Percentiles rank a stretch among this genome's conserved stretches.
These are phyloP conservation scores for Apoda limacodes DNA, from an alignment of 2,888 invertebrate species.

Conservation along the genomic window DNA sequence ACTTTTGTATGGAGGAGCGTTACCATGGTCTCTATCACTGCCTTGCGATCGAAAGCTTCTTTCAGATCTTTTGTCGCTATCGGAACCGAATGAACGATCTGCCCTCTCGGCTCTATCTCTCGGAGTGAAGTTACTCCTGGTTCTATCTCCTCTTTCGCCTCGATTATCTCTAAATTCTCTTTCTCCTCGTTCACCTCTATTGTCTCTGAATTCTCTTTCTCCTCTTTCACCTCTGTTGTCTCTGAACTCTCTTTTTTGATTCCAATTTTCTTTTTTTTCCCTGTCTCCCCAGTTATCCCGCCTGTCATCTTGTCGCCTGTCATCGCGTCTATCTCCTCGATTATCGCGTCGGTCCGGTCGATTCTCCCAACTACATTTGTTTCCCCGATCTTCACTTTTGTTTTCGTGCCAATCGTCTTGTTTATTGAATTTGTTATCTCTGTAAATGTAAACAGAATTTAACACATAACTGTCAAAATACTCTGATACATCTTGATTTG, in stretches of 20 bases:
- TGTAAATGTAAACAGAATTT: constrained; percentile 18
- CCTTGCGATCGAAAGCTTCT: constrained; percentile 37
- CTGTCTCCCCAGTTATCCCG: constrained; percentile 26
- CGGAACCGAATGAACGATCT: constrained; percentile 39
- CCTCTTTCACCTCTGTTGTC: constrained; percentile 22
- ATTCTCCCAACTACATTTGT: constrained; percentile 22
- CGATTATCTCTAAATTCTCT: constrained; percentile 21
- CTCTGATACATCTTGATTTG: constrained; percentile 8
- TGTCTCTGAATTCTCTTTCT: constrained; percentile 23
- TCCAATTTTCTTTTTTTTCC: constrained; percentile 29
- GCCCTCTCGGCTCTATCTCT: constrained; percentile 40
- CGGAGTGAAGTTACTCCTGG: constrained; percentile 43
- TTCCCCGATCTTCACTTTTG: constrained; percentile 31
- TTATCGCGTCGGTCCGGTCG: constrained; percentile 27
- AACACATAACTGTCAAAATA: constrained; percentile 7
- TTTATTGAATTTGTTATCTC: constrained; percentile 31
- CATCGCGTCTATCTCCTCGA: constrained; percentile 29
- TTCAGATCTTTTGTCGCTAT: constrained; percentile 39
- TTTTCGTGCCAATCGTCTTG: constrained; percentile 36
- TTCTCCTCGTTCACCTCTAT: constrained; percentile 22
- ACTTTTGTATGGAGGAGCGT: constrained; percentile 38
- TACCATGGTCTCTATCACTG: constrained; percentile 26
- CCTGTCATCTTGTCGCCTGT: constrained; percentile 26
- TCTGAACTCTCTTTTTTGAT: constrained; percentile 28
- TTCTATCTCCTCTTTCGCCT: constrained; percentile 23